These are phyloP conservation scores for Drosophila novamexicana DNA, from an alignment of 1,140 invertebrate species.

Conservation along the genomic window DNA sequence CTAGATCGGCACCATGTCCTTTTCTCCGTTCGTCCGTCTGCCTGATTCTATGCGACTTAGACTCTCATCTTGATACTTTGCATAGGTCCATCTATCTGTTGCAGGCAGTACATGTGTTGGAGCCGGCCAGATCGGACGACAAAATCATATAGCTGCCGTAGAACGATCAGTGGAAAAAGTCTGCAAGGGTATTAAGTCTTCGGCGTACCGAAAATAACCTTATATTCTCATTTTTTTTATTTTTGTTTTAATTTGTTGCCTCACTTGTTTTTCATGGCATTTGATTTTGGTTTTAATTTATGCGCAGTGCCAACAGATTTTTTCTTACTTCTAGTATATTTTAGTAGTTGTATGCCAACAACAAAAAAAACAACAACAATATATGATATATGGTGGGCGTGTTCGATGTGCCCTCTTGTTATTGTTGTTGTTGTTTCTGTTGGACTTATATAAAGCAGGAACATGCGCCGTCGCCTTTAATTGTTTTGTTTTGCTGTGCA, in stretches of 20 bases:
- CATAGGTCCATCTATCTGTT: too few species aligned
- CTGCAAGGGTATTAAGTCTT: too few species aligned
- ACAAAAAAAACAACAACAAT: constrained; percentile 45
- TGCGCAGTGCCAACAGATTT: constrained; percentile 56
- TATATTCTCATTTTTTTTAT: constrained; percentile 1
- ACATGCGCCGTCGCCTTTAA: constrained; percentile 57
- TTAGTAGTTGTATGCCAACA: constrained; percentile 66
- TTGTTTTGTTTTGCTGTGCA: constrained; percentile 65
- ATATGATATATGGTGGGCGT: constrained; percentile 60
- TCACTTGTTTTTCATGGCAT: constrained; percentile 55
- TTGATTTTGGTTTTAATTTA: constrained; percentile 66
- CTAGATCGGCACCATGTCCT: too few species aligned
- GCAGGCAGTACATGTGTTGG: too few species aligned
- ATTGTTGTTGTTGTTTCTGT: background rate
- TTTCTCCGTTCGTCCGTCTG: too few species aligned
- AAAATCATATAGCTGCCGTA: too few species aligned
- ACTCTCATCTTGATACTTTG: too few species aligned
- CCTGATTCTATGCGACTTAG: too few species aligned
- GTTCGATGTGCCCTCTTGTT: constrained; percentile 22
- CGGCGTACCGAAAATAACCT: too few species aligned
- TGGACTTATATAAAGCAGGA: constrained; percentile 40
- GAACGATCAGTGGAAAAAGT: too few species aligned
- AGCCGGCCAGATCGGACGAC: too few species aligned
- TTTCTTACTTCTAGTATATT: constrained; percentile 49
- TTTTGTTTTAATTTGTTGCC: constrained; percentile 58